Percentiles rank a stretch among this genome's conserved stretches.
phyloP scores from a whole-genome alignment of 2,888 invertebrate genomes.

The Diadegma fenestrale region DNA sequence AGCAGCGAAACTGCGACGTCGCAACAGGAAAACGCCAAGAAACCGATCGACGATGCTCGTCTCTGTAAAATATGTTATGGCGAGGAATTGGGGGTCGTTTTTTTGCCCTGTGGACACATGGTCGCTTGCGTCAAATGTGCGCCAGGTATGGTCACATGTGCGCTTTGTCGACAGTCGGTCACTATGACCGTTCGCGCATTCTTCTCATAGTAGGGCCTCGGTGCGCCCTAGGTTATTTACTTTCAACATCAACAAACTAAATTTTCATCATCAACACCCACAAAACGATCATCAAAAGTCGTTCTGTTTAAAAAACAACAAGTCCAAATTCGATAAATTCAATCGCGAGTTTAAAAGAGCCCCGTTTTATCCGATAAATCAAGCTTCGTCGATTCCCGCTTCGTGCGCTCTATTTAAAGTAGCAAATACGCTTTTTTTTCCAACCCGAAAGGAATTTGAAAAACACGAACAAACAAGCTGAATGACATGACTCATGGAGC shows the following conservation, averaged over 20 bases:
- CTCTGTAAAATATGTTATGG: slow-evolving; percentile 97
- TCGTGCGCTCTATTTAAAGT: slow-evolving; percentile 39
- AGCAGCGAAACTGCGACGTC: neutral
- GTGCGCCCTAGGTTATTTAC: slow-evolving; percentile 53
- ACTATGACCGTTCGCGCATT: slow-evolving; percentile 89
- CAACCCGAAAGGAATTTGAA: neutral
- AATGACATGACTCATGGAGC: slow-evolving; percentile 83
- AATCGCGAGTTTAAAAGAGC: neutral
- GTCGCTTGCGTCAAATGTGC: slow-evolving; percentile 97
- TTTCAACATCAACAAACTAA: slow-evolving; percentile 11
- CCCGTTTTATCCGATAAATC: slow-evolving; percentile 22
- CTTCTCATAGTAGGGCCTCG: slow-evolving; percentile 83
- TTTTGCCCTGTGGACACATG: slow-evolving; percentile 98
- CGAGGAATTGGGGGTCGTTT: slow-evolving; percentile 94
- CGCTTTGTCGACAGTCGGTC: slow-evolving; percentile 93
- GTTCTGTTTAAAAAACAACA: neutral
- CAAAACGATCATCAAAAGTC: neutral
- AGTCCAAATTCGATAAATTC: neutral
- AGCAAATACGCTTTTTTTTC: slow-evolving; percentile 51
- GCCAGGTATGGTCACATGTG: slow-evolving; percentile 93
- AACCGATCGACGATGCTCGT: slow-evolving; percentile 85
- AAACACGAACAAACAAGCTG: slow-evolving; percentile 59
- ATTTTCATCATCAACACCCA: slow-evolving; percentile 40
- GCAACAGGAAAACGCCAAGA: slow-evolving; percentile 54
- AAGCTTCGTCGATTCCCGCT: slow-evolving; percentile 33